A percentile compares a stretch with the other conserved stretches of the same genome.
phyloP scores from a whole-genome alignment of 2,888 invertebrate genomes.

The Xestobium rufovillosum region DNA sequence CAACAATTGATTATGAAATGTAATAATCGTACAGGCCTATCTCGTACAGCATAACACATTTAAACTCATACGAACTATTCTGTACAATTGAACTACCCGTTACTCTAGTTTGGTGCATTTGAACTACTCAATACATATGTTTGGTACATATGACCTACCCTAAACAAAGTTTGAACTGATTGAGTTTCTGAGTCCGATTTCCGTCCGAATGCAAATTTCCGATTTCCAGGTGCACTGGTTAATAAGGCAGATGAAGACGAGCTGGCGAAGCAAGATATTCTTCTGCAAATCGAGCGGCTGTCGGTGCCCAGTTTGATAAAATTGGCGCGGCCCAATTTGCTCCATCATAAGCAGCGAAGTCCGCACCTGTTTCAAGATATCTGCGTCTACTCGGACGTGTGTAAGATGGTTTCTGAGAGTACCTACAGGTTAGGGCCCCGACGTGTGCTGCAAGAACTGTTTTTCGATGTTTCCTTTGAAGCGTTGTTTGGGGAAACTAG shows the following conservation, averaged over 20 bases:
- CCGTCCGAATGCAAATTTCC: no score
- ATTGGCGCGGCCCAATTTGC: conserved; percentile 72
- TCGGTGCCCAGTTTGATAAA: conserved; percentile 74
- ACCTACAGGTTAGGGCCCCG: conserved; percentile 77
- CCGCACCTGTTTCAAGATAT: conserved; percentile 71
- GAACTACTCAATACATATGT: no score
- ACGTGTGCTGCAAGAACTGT: conserved; percentile 87
- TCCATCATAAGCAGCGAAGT: conserved; percentile 66
- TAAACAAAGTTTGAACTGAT: no score
- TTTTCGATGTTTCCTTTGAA: conserved; percentile 75
- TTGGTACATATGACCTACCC: no score
- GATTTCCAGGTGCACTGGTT: no score
- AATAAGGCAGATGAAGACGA: conserved; percentile 23
- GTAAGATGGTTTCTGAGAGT: conserved; percentile 67
- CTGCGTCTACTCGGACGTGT: conserved; percentile 90
- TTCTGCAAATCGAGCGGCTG: conserved; percentile 65
- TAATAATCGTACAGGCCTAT: no score
- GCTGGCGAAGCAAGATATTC: conserved; percentile 46
- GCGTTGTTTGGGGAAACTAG: conserved; percentile 49
- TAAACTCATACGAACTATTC: no score
- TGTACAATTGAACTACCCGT: no score
- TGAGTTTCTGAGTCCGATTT: no score
- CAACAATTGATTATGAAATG: no score
- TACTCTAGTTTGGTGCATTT: no score
- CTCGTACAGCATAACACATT: no score